Conservation (phyloP, 2,797 vertebrate species). For the Esox lucius region DNA sequence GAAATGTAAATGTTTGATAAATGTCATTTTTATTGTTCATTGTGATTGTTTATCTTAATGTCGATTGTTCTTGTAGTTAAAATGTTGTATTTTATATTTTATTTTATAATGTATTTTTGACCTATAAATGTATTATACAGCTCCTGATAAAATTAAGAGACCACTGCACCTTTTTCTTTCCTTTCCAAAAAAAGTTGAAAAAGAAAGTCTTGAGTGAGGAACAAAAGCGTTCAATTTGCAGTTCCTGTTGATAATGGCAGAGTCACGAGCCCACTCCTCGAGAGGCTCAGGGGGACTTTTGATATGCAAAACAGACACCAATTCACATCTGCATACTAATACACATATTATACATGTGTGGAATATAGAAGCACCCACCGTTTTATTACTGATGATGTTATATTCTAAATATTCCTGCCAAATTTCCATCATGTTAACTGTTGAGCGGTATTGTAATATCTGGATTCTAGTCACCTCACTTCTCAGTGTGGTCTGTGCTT, state of each 20-base stretch:
- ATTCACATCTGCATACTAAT: not conserved
- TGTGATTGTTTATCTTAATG: no score
- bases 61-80: no score
- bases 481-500: not conserved
- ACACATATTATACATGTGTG: not conserved
- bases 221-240: no score
- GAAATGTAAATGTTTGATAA: no score
- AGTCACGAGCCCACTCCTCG: not conserved
- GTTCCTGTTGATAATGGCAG: not conserved
- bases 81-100: no score
- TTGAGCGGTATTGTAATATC: not conserved
- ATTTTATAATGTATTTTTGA: no score
- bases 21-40: no score
- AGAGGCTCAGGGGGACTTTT: not conserved
- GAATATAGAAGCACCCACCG: not conserved
- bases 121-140: no score
- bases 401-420: not conserved
- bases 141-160: no score
- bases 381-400: not conserved
- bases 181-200: no score
- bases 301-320: constrained; percentile 1
- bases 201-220: no score
- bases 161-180: no score
- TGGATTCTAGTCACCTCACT: not conserved
- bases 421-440: not conserved